Conservation (phyloP, 2,888 invertebrate genomes). For the Sarcophaga subvicina region DNA sequence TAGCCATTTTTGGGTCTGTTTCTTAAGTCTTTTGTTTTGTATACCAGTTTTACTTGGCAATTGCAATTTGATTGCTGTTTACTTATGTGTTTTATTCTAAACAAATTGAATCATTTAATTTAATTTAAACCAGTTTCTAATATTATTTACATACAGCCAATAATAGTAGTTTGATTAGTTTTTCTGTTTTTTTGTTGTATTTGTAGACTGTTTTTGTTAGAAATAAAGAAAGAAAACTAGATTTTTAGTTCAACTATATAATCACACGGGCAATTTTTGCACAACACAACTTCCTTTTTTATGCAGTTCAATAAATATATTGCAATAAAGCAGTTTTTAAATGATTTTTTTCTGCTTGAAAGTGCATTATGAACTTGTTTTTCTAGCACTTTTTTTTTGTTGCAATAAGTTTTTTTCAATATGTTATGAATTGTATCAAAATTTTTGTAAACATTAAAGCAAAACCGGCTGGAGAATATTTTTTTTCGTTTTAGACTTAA, state of each 20-base stretch:
- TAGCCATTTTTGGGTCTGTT: no score
- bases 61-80: conserved; percentile 21
- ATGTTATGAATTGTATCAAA: not conserved
- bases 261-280: conserved; percentile 46
- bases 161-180: not conserved
- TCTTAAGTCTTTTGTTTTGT: no score
- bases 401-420: not conserved
- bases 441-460: conserved; percentile 14
- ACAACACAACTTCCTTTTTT: conserved; percentile 65
- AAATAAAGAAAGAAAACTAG: conserved; percentile 53
- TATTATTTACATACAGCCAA: conserved; percentile 37
- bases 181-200: not conserved
- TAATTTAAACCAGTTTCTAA: conserved; percentile 54
- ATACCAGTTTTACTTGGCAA: conserved; percentile 30
- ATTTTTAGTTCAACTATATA: conserved; percentile 57
- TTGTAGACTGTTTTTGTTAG: not conserved
- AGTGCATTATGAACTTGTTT: conserved; percentile 61
- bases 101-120: conserved; percentile 44
- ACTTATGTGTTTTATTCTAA: conserved; percentile 8
- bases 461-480: conserved; percentile 36
- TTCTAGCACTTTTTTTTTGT: conserved; percentile 50
- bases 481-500: conserved; percentile 4
- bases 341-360: conserved; percentile 16
- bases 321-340: conserved; percentile 12
- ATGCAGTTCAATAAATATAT: conserved; percentile 22